Base-by-base conservation (phyloP, 2,797 vertebrate species). In the Hydrolagus colliei region DNA sequence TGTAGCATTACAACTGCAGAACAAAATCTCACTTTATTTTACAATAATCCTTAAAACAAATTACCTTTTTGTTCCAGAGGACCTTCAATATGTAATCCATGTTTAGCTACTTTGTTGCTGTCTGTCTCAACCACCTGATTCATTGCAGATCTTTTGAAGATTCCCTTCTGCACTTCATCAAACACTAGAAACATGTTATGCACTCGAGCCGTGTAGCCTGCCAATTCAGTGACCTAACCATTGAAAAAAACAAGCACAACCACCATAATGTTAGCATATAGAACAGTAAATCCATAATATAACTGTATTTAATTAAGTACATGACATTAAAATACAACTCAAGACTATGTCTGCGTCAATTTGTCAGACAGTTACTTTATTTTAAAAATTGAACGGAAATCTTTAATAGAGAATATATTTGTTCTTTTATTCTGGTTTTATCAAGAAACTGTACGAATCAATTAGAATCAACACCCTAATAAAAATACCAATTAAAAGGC, bases 111-210 rank as follows among this genome's bases (percentile, higher is more conserved):
- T 75, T 90, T 95, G 89, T 92, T 95, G 88, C 92, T 92, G 2
- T 87, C 92, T 0, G 87, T 87, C 27, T 91, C 89, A 87, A 91
- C 85, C 52, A 90, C 90, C 12, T 91, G 91, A 87, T 93, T 90
- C 65, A 95, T 87, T 59, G 93, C 88, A 6, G 94, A 93, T 88
- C 96, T 97, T 90, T 96, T 98, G 93, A 98, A 99, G 90, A 97
- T 91, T 16, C 97, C 97, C 88, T 90, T 95, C 90, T 97, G 97
- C 75, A 99, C 98, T 88, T 99, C 97, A 68, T 96, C 95, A 79
- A 99, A 99, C 88, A 99, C 98, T 86, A 91, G 91, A 87, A 99
- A 97, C 97, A 99, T 97, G 91, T 97, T 97, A 92, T 98, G 95
- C 59, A 99, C 98, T 10, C 98, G 93, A 20, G 97, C 96, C 0